Percentiles rank a stretch among this genome's conserved stretches.
Conservation (phyloP, 2,888 invertebrate genomes). For the Watsonalla cultraria region DNA sequence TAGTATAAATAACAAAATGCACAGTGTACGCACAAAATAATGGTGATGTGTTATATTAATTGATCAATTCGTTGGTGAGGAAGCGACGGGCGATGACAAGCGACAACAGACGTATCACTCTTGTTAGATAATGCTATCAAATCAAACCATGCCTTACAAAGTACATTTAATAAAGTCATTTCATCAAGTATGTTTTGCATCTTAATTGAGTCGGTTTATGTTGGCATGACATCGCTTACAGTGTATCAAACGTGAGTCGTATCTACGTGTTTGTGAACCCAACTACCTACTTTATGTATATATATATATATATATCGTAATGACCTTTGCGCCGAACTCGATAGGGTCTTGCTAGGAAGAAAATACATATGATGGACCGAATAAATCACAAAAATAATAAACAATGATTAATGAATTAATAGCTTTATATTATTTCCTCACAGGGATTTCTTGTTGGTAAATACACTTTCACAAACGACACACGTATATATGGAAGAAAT, state of each 20-base stretch:
- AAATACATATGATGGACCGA: conserved; percentile 23
- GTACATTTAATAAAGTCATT: conserved; percentile 15
- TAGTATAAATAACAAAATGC: conserved; percentile 27
- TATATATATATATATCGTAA: conserved; percentile 25
- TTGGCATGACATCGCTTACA: conserved; percentile 70
- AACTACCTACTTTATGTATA: conserved; percentile 42
- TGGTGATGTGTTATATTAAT: conserved; percentile 37
- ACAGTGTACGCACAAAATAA: conserved; percentile 37
- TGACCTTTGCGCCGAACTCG: conserved; percentile 59
- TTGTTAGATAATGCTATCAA: conserved; percentile 59
- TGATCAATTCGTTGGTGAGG: conserved; percentile 28
- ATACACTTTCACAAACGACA: too few relatives aligned
- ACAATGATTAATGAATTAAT: not conserved
- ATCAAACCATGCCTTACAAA: conserved; percentile 65
- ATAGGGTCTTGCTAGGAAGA: conserved; percentile 49
- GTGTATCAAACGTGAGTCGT: conserved; percentile 23
- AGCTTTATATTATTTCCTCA: not conserved
- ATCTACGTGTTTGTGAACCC: conserved; percentile 28
- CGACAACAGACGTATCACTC: conserved; percentile 31
- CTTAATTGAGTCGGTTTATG: conserved; percentile 16
- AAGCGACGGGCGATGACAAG: conserved; percentile 20
- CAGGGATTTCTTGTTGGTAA: too few relatives aligned
- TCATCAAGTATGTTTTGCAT: not conserved
- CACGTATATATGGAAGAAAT: too few relatives aligned
- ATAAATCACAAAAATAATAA: not conserved